phyloP scores from a whole-genome alignment of 1,140 invertebrate species.

The fruit fly (Drosophila melanogaster) region DNA sequence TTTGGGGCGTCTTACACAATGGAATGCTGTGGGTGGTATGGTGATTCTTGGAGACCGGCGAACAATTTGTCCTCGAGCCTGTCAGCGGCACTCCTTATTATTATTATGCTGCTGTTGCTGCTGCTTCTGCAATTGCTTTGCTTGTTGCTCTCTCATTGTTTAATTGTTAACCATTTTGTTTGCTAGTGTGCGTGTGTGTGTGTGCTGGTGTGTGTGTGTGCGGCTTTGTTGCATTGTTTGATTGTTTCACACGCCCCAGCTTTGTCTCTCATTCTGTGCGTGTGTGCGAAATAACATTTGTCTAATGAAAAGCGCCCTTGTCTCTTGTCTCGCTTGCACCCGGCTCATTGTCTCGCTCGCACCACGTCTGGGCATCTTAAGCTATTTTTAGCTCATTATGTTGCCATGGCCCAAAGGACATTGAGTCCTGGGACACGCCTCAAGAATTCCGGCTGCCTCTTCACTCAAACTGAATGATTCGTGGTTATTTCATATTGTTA shows the following conservation, averaged over 20 bases:
- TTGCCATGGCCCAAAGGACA: slow-evolving; percentile 43
- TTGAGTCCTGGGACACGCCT: slow-evolving; percentile 39
- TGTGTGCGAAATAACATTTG: slow-evolving; percentile 71
- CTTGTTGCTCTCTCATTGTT: slow-evolving; percentile 74
- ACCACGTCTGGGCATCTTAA: slow-evolving; percentile 14
- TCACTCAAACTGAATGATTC: slow-evolving; percentile 17
- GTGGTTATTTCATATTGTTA: slow-evolving; percentile 1
- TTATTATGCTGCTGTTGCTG: slow-evolving; percentile 2
- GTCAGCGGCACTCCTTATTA: slow-evolving; percentile 52
- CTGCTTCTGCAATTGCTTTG: slow-evolving; percentile 51
- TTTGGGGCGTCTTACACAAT: slow-evolving; percentile 37
- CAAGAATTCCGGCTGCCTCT: slow-evolving; percentile 12
- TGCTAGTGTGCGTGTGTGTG: slow-evolving; percentile 19
- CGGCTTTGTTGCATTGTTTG: slow-evolving; percentile 63
- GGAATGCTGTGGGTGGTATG: slow-evolving; percentile 14
- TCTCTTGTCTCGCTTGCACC: slow-evolving; percentile 2
- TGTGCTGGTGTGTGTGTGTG: neutral
- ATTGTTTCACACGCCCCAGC: slow-evolving; percentile 57
- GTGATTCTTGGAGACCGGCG: slow-evolving; percentile 29
- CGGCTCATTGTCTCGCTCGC: slow-evolving; percentile 6
- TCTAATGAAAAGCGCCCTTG: slow-evolving; percentile 60
- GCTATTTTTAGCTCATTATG: slow-evolving; percentile 73
- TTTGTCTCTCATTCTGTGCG: slow-evolving; percentile 44
- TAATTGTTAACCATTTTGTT: slow-evolving; percentile 77
- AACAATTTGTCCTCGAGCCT: slow-evolving; percentile 74